Evolutionary conservation across 2,888 invertebrate species (phyloP), one percentile per base, ranked within the genome.

Genomic region (Philopedon plagiatum): DNA sequence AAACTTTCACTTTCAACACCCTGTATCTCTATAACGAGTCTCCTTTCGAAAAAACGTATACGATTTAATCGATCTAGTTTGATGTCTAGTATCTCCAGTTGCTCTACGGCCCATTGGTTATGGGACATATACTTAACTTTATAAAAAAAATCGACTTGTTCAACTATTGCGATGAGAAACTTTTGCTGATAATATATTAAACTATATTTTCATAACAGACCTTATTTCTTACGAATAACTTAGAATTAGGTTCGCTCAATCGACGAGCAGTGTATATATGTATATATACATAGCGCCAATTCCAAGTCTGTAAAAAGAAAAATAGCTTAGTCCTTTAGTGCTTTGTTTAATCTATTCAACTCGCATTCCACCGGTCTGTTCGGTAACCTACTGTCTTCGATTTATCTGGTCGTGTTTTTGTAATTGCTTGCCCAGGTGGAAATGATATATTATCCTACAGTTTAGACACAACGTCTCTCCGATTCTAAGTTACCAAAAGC

Each of bases 321-420:
- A 58, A 58, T 58, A 58, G 26, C 19, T 58, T n/a, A 46, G 7
- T 61, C 46, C 18, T 46, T 61, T 61, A 46, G 26, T 19, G 61
- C 46, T 61, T 46, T 61, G 46, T 46, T 32, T 61, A 46, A 61
- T 61, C 61, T 61, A 61, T 61, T 61, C 61, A 61, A 46, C 46
- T 32, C 18, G 44, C 61, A 61, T 61, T 61, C 61, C 32, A 46
- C 32, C n/a, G 32, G 61, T 61, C 61, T 61, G 46, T 61, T 61
- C 61, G 46, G 46, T 44, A 61, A 61, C 61, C 46, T 61, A 61
- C 61, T 61, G 61, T 61, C 44, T 61, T 61, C 61, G 29, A 61
- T 61, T 61, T 46, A 61, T 46, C 44, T 46, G 29, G 51, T 46
- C 46, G 29, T 61, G 32, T 61, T 60, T 61, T 61, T 61, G 44